A percentile compares a stretch with the other conserved stretches of the same genome.
These are phyloP conservation scores for Sebastes schlegelii DNA, from an alignment of 2,113 vertebrate genomes.

Conservation along the genomic window DNA sequence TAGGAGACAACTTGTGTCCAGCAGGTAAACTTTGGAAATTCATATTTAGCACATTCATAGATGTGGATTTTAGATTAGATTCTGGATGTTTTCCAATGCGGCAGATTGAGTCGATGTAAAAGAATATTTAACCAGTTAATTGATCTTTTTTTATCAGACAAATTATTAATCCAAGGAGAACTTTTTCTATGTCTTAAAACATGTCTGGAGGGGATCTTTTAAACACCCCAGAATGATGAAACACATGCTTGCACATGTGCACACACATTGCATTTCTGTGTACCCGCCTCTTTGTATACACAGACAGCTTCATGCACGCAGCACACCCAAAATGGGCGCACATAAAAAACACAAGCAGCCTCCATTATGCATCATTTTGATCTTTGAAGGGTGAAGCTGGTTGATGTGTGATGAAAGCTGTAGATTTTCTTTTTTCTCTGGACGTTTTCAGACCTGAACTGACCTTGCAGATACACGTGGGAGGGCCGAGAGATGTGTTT, in stretches of 20 bases:
- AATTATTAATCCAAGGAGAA: background rate
- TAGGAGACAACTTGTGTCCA: background rate
- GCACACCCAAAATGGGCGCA: slow-evolving; percentile 1
- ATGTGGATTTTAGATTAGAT: background rate
- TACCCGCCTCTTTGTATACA: slow-evolving; percentile 20
- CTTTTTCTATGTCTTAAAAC: slow-evolving; percentile 1
- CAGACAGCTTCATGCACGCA: slow-evolving; percentile 3
- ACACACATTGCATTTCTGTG: background rate
- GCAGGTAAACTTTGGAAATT: background rate
- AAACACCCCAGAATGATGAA: slow-evolving; percentile 19
- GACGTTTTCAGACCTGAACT: slow-evolving; percentile 20
- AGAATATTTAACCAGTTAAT: background rate
- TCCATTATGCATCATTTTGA: slow-evolving; percentile 58
- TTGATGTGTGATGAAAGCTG: slow-evolving; percentile 58
- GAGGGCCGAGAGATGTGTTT: slow-evolving; percentile 10
- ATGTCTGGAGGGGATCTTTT: slow-evolving; percentile 12
- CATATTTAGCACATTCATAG: background rate
- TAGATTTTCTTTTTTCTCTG: slow-evolving; percentile 22
- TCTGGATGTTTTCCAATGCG: background rate
- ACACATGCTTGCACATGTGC: background rate
- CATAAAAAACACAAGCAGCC: slow-evolving; percentile 28
- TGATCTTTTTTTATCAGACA: background rate
- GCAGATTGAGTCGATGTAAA: background rate
- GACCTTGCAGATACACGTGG: slow-evolving; percentile 12
- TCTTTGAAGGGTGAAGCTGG: slow-evolving; percentile 39